Base-by-base conservation (phyloP, 2,797 vertebrate species). In the Cyprinella venusta region DNA sequence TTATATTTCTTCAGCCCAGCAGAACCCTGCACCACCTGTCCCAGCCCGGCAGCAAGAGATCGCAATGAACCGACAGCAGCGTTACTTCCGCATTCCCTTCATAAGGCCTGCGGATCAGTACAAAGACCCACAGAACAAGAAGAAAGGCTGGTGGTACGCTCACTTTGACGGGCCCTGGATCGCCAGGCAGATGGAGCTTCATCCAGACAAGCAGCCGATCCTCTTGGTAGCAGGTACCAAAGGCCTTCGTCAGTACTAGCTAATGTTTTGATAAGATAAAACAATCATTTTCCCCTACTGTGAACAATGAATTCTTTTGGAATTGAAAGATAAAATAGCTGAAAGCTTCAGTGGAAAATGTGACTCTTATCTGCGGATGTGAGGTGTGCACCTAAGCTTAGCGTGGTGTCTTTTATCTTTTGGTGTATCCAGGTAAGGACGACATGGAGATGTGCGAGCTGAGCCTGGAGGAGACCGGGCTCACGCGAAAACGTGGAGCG, bases 381-480 rank as follows among this genome's bases (percentile, higher is more conserved):
- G 64, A n/a, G 24, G 21, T 63, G 50, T 68, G 61, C 56, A 69
- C 15, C 7, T 52, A 12, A 19, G 45, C 33, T 2, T 56, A 40
- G 1, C 36, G 5, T 76, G 70, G 64, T 54, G 61, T 64, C 72
- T 70, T 69, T 76, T 52, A 67, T 54, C 61, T 24, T 76, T 42
- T 72, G 40, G 36, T 61, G 24, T 26, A 33, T 40, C 18, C 67
- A 99, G 98, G 98, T 8, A 99, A 99, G 90, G 98, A 99, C 10
- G 98, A 99, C 76, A 98, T 99, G 96, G 98, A 99, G 92, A 99
- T 99, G 98, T 99, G 98, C 2, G 98, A 99, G 95, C 94, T 99
- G 86, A 99, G 96, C 85, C 96, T 99, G 65, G 97, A 99, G 89
- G 98, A 99, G 94, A 99, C 98, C 0, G 98, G 98, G 70, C 94